These are phyloP conservation scores for Muscicapa striata DNA, from an alignment of 2,797 vertebrate genomes.

Conservation along the genomic window DNA sequence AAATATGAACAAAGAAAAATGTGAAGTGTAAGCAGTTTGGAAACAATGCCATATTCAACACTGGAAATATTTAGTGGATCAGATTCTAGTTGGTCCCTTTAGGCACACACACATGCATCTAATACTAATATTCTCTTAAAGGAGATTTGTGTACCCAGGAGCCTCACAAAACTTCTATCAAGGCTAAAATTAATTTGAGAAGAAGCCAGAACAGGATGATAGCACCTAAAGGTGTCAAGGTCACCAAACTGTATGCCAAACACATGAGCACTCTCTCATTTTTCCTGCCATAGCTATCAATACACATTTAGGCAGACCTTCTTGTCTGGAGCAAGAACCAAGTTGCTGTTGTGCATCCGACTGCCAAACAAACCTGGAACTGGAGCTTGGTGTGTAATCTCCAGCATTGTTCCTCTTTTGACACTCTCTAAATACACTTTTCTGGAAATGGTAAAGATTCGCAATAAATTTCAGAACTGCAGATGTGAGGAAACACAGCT, in stretches of 20 bases:
- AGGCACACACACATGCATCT: background rate
- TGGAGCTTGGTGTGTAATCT: background rate
- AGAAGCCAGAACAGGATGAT: background rate
- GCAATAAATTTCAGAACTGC: background rate
- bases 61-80: background rate
- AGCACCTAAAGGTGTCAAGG: background rate
- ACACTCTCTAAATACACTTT: background rate
- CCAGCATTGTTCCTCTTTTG: background rate
- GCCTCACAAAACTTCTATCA: background rate
- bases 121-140: background rate
- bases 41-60: background rate
- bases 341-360: background rate
- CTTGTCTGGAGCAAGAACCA: background rate
- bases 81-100: background rate
- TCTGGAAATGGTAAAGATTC: background rate
- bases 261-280: rapidly evolving
- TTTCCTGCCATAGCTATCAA: background rate
- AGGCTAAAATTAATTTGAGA: background rate
- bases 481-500: background rate
- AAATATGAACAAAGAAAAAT: background rate
- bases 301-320: background rate
- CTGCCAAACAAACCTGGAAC: background rate
- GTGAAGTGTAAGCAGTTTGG: background rate
- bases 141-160: background rate
- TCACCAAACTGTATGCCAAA: background rate